Percentiles rank a stretch among this genome's conserved stretches.
Conservation (phyloP, 2,797 vertebrate species). For the Sarcoramphus papa region DNA sequence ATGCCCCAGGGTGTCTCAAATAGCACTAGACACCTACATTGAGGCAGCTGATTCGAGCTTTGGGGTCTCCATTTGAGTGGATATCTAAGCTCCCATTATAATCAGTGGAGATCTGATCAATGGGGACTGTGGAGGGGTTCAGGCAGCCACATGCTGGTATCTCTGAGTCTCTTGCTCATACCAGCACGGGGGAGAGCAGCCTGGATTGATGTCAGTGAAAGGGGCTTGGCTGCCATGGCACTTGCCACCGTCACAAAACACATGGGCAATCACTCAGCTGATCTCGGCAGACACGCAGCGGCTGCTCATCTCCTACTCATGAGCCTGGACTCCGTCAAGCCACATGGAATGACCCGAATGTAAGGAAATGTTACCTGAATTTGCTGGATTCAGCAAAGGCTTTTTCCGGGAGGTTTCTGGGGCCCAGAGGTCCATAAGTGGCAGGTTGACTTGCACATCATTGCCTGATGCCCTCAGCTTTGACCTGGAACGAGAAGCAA, state of each 20-base stretch:
- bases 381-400: background rate
- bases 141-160: background rate
- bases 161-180: background rate
- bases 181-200: background rate
- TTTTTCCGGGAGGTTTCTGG: background rate
- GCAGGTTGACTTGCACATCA: background rate
- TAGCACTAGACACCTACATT: background rate
- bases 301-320: background rate
- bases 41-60: background rate
- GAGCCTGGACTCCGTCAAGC: accelerated
- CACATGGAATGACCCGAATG: background rate
- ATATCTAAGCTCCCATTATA: background rate
- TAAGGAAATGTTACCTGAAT: background rate
- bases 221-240: background rate
- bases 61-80: background rate
- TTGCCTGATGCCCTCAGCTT: background rate
- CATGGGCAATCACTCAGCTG: background rate
- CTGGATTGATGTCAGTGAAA: background rate
- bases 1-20: background rate
- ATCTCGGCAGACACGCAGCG: background rate
- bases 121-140: background rate
- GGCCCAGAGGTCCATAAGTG: background rate
- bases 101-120: background rate
- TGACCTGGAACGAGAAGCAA: background rate
- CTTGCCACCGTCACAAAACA: background rate